Evolutionary conservation across 1,140 invertebrate genomes (phyloP).

Genomic region (Chironomus striatipennis): DNA sequence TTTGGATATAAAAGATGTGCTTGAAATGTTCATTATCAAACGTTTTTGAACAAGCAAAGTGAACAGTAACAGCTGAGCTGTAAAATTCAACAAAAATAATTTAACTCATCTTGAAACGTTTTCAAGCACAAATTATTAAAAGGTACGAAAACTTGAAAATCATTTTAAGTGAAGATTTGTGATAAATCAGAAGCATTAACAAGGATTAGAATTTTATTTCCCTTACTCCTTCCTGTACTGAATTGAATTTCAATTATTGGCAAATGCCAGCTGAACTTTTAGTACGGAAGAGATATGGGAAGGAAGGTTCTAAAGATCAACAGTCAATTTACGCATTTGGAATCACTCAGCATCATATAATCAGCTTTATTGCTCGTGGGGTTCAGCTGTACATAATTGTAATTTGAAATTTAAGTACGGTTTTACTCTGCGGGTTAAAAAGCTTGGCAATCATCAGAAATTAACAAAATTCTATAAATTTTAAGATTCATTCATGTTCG

Average conservation of each 20-base stretch:
- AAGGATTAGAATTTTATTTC: background rate
- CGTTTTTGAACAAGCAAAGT: background rate
- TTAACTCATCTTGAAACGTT: background rate
- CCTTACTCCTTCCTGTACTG: background rate
- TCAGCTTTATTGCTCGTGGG: background rate
- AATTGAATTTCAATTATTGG: background rate
- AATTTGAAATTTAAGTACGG: background rate
- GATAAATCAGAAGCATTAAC: background rate
- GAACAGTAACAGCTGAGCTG: background rate
- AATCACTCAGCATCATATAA: background rate
- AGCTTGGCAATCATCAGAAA: background rate
- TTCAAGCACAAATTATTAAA: background rate
- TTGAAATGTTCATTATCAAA: background rate
- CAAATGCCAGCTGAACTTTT: background rate
- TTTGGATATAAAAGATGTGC: background rate
- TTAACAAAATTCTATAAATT: background rate
- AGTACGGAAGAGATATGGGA: conserved; percentile 22
- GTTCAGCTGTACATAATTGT: conserved; percentile 16
- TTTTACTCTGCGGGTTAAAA: background rate
- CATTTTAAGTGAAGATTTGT: background rate
- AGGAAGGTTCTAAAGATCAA: background rate
- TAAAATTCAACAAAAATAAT: background rate
- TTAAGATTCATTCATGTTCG: background rate
- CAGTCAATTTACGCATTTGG: background rate
- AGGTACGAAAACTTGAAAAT: background rate